Percentiles rank a stretch among this genome's conserved stretches.
Conservation (phyloP, 2,797 vertebrate species). For the Merluccius polli region DNA sequence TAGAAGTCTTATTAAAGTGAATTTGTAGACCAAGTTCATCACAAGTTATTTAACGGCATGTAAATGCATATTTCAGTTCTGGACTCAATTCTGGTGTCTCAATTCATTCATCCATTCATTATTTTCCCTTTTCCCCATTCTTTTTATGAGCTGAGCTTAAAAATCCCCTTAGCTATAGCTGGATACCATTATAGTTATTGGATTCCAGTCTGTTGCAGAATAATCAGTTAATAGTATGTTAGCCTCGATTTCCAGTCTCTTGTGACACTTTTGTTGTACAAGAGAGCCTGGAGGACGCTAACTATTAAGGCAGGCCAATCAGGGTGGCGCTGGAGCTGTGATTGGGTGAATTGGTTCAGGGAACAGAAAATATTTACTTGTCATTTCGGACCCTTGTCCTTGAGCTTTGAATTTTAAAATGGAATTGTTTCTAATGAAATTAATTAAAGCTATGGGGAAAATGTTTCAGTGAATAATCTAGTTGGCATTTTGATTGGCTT, state of each 20-base stretch:
- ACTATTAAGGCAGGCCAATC: too few species aligned
- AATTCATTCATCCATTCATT: background rate
- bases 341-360: too few species aligned
- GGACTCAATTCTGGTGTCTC: too few species aligned
- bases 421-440: background rate
- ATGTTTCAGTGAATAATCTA: background rate
- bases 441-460: background rate
- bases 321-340: too few species aligned
- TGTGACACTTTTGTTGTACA: too few species aligned
- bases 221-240: background rate
- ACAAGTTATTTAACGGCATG: too few species aligned
- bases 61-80: too few species aligned
- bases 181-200: background rate
- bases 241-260: too few species aligned
- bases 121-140: background rate
- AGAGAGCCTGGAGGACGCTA: too few species aligned
- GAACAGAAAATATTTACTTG: background rate
- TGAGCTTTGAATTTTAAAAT: background rate
- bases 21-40: background rate
- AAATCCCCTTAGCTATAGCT: background rate
- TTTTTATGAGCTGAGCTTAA: background rate
- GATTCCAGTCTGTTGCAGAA: background rate
- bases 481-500: background rate
- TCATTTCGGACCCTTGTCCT: background rate
- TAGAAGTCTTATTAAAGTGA: too few species aligned